phyloP scores from a whole-genome alignment of 2,797 vertebrate genomes.

The Diceros bicornis region DNA sequence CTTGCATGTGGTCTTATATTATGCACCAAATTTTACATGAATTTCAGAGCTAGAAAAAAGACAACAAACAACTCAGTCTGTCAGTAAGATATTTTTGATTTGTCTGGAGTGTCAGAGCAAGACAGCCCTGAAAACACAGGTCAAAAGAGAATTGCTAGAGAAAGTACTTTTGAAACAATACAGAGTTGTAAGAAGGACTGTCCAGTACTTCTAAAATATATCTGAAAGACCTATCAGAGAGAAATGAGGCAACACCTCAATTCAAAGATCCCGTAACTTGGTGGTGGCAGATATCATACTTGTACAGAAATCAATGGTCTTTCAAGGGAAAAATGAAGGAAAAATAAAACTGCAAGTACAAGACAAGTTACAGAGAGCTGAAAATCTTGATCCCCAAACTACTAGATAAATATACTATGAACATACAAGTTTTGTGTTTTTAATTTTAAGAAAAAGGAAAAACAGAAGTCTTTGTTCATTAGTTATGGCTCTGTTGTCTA shows the following conservation, averaged over 20 bases:
- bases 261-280: background rate
- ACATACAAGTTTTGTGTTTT: background rate
- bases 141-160: background rate
- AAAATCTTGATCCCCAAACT: background rate
- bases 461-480: background rate
- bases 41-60: background rate
- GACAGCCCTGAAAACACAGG: background rate
- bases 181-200: background rate
- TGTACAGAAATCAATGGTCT: background rate
- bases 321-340: background rate
- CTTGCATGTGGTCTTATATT: background rate
- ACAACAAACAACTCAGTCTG: background rate
- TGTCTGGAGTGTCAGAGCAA: background rate
- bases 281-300: background rate
- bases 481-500: background rate
- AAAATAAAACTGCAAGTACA: background rate
- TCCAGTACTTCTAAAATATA: conserved; percentile 21
- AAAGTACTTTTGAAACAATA: background rate
- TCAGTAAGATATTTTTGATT: background rate
- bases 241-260: background rate
- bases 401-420: background rate
- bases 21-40: background rate
- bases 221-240: background rate
- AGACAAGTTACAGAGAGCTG: background rate
- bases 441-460: background rate